A percentile compares a stretch with the other conserved stretches of the same genome.
Conservation (phyloP, 2,797 vertebrate genomes). For the Neosilurus hyrtlii region DNA sequence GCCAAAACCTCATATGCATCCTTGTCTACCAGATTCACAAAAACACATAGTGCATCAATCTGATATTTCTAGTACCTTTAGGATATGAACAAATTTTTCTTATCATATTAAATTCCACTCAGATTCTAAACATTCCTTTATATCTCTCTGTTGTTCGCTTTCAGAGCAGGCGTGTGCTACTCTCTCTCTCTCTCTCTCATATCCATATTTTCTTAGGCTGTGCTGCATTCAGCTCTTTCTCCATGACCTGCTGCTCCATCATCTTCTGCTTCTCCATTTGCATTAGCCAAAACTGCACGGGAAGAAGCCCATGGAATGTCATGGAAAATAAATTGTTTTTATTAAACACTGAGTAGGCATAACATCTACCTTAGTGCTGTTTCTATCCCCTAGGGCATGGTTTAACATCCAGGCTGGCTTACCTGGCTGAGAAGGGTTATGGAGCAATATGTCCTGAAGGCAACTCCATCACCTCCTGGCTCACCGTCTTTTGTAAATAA, state of each 20-base stretch:
- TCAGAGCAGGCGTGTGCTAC: background rate
- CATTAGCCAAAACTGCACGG: slow-evolving; percentile 29
- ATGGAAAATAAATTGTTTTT: background rate
- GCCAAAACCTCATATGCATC: background rate
- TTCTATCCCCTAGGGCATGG: slow-evolving; percentile 27
- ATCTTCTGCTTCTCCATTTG: slow-evolving; percentile 30
- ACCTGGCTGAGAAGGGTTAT: slow-evolving; percentile 15
- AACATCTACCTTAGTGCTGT: slow-evolving; percentile 29
- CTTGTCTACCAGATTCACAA: slow-evolving; percentile 5
- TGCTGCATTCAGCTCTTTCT: slow-evolving; percentile 1
- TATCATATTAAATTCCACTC: background rate
- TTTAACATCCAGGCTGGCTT: slow-evolving; percentile 19
- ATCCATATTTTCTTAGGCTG: slow-evolving; percentile 43
- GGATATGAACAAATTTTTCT: background rate
- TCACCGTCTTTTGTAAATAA: slow-evolving; percentile 2
- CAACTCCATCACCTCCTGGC: slow-evolving; percentile 43
- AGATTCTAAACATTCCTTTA: slow-evolving; percentile 22
- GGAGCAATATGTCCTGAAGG: slow-evolving; percentile 8
- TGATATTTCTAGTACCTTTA: slow-evolving; percentile 8
- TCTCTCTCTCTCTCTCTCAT: slow-evolving; percentile 25
- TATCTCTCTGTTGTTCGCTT: background rate
- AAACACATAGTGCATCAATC: background rate
- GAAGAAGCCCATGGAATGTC: too few relatives aligned
- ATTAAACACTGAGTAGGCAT: background rate
- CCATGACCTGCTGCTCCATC: slow-evolving; percentile 8